Percentiles rank a stretch among this genome's conserved stretches.
Conservation (phyloP, 2,888 invertebrate species). For the Idaea aversata region DNA sequence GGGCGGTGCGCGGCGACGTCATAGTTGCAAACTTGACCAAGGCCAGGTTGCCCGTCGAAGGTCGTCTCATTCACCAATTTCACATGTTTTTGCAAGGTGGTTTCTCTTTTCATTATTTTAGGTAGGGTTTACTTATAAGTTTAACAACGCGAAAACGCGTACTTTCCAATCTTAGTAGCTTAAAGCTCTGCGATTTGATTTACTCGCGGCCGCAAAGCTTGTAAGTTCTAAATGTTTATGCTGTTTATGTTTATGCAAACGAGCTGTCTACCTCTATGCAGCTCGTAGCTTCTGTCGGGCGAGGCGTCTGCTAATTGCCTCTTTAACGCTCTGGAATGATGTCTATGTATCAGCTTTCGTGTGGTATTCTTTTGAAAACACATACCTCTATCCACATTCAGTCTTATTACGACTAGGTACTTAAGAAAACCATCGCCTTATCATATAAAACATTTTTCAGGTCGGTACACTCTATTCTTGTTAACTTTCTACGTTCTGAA, state of each 20-base stretch:
- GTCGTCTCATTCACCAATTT: not conserved
- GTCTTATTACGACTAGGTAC: constrained; percentile 2
- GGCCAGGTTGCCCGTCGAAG: not conserved
- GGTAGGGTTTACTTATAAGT: not conserved
- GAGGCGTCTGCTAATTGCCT: not conserved
- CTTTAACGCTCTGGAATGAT: not conserved
- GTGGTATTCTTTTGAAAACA: not conserved
- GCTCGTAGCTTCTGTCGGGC: constrained; percentile 8
- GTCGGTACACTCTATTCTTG: not conserved
- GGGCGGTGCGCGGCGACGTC: not conserved
- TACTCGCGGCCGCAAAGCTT: not conserved
- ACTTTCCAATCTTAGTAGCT: too few relatives aligned
- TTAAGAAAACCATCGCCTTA: constrained; percentile 16
- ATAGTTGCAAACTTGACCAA: not conserved
- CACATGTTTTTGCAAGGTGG: not conserved
- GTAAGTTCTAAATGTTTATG: constrained; percentile 25
- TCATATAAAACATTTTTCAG: constrained; percentile 26
- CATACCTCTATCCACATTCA: constrained; percentile 18
- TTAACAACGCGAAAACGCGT: too few relatives aligned
- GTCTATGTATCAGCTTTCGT: not conserved
- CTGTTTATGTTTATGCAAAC: constrained; percentile 17
- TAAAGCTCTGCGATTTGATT: not conserved
- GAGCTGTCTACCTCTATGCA: constrained; percentile 23
- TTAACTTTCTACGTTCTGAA: not conserved
- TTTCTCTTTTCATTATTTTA: not conserved